A percentile compares a stretch with the other conserved stretches of the same genome.
Evolutionary conservation across 2,113 vertebrate genomes (phyloP).

Genomic region (Planiliza haematocheilus): DNA sequence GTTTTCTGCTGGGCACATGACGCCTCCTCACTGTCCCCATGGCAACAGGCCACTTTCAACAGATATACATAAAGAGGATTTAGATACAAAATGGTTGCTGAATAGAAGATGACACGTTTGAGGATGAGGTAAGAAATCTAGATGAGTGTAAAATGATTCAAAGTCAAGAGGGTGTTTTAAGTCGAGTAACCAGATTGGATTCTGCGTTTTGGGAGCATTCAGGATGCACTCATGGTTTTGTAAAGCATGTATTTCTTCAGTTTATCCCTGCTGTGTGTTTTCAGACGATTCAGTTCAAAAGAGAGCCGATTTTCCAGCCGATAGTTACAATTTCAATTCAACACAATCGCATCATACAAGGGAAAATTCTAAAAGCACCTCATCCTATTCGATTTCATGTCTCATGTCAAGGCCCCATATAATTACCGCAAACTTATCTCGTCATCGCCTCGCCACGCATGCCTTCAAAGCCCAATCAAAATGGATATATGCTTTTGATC

Average conservation of each 20-base stretch:
- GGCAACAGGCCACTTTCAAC: conserved; percentile 31
- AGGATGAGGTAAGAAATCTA: too few relatives aligned
- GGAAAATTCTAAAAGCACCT: conserved; percentile 4
- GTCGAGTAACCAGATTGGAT: background rate
- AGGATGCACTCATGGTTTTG: background rate
- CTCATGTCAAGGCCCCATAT: conserved; percentile 48
- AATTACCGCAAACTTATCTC: conserved; percentile 66
- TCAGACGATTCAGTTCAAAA: background rate
- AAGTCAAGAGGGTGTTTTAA: conserved; percentile 3
- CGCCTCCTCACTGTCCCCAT: conserved; percentile 21
- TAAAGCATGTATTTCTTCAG: background rate
- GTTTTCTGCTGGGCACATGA: conserved; percentile 6
- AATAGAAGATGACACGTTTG: background rate
- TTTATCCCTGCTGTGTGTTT: background rate
- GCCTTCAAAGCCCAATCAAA: conserved; percentile 69
- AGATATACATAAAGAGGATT: conserved; percentile 3
- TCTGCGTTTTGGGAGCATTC: background rate
- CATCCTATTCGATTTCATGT: conserved; percentile 40
- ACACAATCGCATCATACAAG: background rate
- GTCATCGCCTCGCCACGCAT: conserved; percentile 32
- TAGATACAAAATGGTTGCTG: background rate
- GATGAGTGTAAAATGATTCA: background rate
- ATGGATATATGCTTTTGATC: conserved; percentile 77
- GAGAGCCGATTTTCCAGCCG: background rate
- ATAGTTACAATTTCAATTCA: background rate